Base-by-base conservation (phyloP, 2,113 vertebrate genomes). In the Stercorarius parasiticus region DNA sequence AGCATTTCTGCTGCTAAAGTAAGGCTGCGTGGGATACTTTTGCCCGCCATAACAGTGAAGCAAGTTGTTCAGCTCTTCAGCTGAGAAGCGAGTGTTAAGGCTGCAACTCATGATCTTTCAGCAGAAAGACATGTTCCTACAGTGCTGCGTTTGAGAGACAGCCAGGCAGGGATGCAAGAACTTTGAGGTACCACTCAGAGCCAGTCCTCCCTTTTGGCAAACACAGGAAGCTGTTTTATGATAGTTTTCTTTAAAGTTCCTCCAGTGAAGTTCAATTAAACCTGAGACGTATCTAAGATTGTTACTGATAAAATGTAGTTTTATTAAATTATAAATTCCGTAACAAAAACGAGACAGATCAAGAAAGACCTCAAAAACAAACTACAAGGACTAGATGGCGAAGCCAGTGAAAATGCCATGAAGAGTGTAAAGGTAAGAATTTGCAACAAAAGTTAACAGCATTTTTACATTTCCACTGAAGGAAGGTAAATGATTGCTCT, bases 281-380 rank as follows among this genome's bases (percentile, higher is more conserved):
- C 77, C 90, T 62, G 92, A 97, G 86, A 56, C 69, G 20, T 56
- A 76, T 5, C 50, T 32, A 58, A 86, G 76, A 86, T 82, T 71
- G 87, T 97, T 98, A 97, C 94, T 98, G 98, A 97, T 98, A 98
- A 98, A 98, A 95, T 98, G 97, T 98, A 98, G 89, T 98, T 98
- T 98, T 98, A 98, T 98, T 98, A 98, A 98, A 98, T 98, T 98
- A 98, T 98, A 98, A 98, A 98, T 98, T 97, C 97, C 86, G 96
- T 98, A 98, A 98, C 97, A 97, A 98, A 98, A 98, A 97, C 94
- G 9, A 97, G 97, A 98, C 96, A 77, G 96, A 96, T 95, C 97
- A 96, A 98, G 97, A 97, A 94, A 97, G 98, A 98, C 91, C 71
- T 97, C 96, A 95, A 96, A 97, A 97, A 86, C 96, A 94, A 96